Evolutionary conservation across 2,113 vertebrate genomes (phyloP).

Genomic region (Onychostoma macrolepis): DNA sequence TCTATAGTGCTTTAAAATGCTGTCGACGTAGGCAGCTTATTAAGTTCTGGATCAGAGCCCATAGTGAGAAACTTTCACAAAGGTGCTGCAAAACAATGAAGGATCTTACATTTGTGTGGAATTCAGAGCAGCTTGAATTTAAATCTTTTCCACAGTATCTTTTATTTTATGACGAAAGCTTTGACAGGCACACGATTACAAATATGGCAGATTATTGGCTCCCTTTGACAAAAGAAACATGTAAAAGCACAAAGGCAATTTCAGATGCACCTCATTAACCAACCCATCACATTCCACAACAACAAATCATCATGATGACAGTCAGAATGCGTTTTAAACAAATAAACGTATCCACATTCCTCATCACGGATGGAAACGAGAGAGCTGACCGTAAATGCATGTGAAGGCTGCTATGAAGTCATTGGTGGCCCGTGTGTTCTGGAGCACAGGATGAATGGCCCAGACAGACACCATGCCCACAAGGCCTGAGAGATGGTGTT

Average conservation of each 20-base stretch:
- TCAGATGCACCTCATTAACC: not conserved
- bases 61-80: not conserved
- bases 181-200: not conserved
- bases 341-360: not conserved
- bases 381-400: not conserved
- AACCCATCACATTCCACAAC: not conserved
- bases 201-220: not conserved
- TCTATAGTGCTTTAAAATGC: not conserved
- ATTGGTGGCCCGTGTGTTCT: slow-evolving; percentile 41
- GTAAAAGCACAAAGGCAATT: not conserved
- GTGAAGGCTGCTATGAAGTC: not conserved
- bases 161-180: not conserved
- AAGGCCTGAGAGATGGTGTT: slow-evolving; percentile 71
- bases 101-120: not conserved
- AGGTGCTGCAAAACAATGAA: not conserved
- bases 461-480: slow-evolving; percentile 70
- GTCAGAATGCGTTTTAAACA: not conserved
- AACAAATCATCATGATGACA: not conserved
- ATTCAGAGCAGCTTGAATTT: not conserved
- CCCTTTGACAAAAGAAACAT: not conserved
- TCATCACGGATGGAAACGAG: not conserved
- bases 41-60: not conserved
- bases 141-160: not conserved
- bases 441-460: slow-evolving; percentile 70
- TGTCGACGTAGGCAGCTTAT: not conserved